These are phyloP conservation scores for Dasysyrphus albostriatus DNA, from an alignment of 2,888 invertebrate species.

Conservation along the genomic window DNA sequence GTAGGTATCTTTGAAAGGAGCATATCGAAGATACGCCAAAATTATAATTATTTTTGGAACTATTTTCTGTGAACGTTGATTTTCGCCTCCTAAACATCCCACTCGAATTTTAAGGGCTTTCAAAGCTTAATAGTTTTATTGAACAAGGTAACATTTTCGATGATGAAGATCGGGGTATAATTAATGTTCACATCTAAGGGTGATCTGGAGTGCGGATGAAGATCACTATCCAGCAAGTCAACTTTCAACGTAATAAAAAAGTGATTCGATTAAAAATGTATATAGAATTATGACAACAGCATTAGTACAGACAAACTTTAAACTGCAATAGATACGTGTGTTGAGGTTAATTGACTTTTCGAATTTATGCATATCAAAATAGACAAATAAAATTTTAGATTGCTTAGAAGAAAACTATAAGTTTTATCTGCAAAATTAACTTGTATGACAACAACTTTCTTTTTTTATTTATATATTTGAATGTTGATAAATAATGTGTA, in stretches of 20 bases:
- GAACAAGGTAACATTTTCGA: not conserved
- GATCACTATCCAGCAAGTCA: not conserved
- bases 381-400: not conserved
- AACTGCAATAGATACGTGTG: not conserved
- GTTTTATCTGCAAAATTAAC: not conserved
- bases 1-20: not conserved
- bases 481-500: too few species aligned
- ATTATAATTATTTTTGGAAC: not conserved
- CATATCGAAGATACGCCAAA: not conserved
- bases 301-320: not conserved
- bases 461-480: not conserved
- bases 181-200: not conserved
- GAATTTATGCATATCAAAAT: not conserved
- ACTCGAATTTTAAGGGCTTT: not conserved
- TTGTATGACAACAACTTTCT: not conserved
- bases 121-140: not conserved
- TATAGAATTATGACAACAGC: not conserved
- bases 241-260: not conserved
- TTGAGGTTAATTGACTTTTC: not conserved
- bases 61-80: not conserved
- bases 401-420: not conserved
- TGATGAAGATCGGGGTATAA: not conserved
- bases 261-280: not conserved
- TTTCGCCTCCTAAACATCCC: not conserved
- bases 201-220: not conserved